Evolutionary conservation across 2,888 invertebrate species (phyloP), one percentile per base, ranked within the genome.

Genomic region (Bombylius major): DNA sequence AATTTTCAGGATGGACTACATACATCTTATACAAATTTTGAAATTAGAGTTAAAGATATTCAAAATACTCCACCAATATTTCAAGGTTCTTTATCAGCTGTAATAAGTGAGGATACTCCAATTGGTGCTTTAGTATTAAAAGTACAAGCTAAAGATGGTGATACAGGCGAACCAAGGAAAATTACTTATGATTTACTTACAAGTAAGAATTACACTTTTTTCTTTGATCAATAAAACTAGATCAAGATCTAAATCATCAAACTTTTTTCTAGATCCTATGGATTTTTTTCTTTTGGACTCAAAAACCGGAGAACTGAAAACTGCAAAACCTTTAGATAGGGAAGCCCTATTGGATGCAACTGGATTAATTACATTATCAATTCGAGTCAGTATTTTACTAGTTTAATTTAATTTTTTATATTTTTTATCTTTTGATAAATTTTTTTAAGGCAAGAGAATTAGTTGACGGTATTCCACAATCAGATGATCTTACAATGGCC

Each of bases 21-120:
- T 63, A 83, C 83, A 64, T 83, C 84, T 0, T 81, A 82, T 12
- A 83, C 87, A 0, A 82, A 81, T 51, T 84, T 91, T 13, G 85
- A 86, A 65, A 82, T 92, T 34, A 83, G 85, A 61, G 86, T 94
- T 1, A 79, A 82, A 58, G 92, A 93, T 68, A 84, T 92, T 1
- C 93, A 93, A 76, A 90, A 93, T 70, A 86, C 84, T 1, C 89
- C 92, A 0, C 93, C 93, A 0, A 81, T 86, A 55, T 93, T 93
- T 75, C 81, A 83, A 50, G 89, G 89, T 1, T 82, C 89, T 0
- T 76, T 91, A 55, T 84, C 86, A 13, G 87, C 87, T 0, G 83
- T 90, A 33, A 79, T 92, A 42, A 78, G 81, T 33, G 93, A 93
- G 70, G 88, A 91, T 65, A 88, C 86, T 56, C 83, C 87, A 0